phyloP scores from a whole-genome alignment of 2,888 invertebrate species.

The Aspidiotus rigidus region DNA sequence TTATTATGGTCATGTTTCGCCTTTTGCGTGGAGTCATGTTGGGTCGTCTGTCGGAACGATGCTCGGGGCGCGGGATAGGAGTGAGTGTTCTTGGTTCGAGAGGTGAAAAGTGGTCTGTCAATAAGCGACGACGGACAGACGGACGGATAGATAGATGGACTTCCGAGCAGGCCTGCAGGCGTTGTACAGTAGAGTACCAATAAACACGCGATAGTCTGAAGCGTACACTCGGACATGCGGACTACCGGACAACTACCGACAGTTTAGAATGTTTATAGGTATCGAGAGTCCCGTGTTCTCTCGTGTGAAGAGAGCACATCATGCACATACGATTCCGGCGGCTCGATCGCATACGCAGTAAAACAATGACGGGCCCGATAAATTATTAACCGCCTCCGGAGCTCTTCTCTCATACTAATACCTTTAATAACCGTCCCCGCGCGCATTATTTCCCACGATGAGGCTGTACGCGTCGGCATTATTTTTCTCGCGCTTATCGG shows the following conservation, averaged over 20 bases:
- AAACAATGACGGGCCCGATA: constrained; percentile 17
- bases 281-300: not conserved
- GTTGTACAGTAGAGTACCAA: no score
- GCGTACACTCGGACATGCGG: constrained; percentile 21
- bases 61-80: not conserved
- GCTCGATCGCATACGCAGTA: constrained; percentile 6
- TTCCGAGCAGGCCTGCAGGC: not conserved
- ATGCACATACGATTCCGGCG: not conserved
- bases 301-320: not conserved
- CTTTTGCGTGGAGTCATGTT: not conserved
- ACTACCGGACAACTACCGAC: constrained; percentile 23
- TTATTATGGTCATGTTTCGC: not conserved
- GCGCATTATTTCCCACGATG: constrained; percentile 10
- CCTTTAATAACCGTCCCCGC: constrained; percentile 14
- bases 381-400: constrained; percentile 27
- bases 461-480: not conserved
- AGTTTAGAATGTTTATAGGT: constrained; percentile 18
- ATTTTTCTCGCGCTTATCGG: constrained; percentile 14
- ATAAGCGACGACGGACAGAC: constrained; percentile 6
- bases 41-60: not conserved
- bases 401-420: constrained; percentile 16
- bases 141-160: constrained; percentile 3
- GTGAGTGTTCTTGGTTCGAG: not conserved
- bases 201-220: not conserved
- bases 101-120: constrained; percentile 24